Evolutionary conservation across 1,140 invertebrate genomes (phyloP), one percentile per base, ranked within the genome.

Genomic region (Argopecten irradians): DNA sequence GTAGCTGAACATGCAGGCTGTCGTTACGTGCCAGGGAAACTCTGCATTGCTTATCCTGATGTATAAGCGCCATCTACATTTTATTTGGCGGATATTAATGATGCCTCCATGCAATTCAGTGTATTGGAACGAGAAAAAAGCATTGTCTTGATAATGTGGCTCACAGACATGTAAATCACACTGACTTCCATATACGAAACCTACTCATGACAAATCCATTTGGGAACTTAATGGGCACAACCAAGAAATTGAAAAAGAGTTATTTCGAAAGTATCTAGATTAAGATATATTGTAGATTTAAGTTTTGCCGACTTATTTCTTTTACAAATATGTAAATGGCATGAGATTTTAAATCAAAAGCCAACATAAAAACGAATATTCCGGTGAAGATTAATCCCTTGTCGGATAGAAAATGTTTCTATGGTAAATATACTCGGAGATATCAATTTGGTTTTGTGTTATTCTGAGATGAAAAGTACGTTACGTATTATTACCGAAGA

Each of bases 131-230:
- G n/a, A 71, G 55, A 71, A 5, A 71, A 71, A 46, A 46, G 5
- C 55, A 5, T 28, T 71, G n/a, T 71, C 55, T 71, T n/a, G 55
- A 71, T 71, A 71, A 71, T 71, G 28, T 3, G 55, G 5, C 22
- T 7, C 55, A 71, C 55, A 71, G 55, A 71, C 55, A 71, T 11
- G 55, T 71, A 71, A 28, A 71, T 71, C 55, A 71, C 55, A n/a
- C 1, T 22, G 5, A 1, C 55, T 71, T 71, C 55, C 55, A 71
- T 71, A 71, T 71, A 71, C 55, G 28, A 71, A 71, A 11, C 55
- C 55, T 71, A n/a, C 55, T 22, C 55, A n/a, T 71, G 55, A 71
- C 55, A n/a, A 71, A n/a, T 71, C 55, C 55, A 71, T 71, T 71
- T 71, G 55, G 55, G 55, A 71, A 71, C 55, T 71, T 71, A 71